Evolutionary conservation across 2,797 vertebrate genomes (phyloP), one percentile per base, ranked within the genome.

Genomic region (Chloroceryle amazona): DNA sequence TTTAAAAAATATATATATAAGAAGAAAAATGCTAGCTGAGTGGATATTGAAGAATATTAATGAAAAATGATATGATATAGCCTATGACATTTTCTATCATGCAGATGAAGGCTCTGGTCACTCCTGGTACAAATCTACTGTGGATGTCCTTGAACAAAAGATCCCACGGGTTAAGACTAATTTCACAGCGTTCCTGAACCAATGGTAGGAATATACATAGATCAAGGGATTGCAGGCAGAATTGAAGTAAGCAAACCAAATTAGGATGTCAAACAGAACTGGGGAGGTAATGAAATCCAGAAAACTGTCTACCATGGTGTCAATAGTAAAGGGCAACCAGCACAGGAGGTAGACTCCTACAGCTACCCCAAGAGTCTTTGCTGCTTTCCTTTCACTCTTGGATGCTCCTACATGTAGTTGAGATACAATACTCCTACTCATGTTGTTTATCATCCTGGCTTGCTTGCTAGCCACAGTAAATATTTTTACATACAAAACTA

Each of bases 181-280:
- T 90, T 95, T 97, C 67, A 97, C n/a, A 3, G 96, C 97, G 86
- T 98, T 97, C 71, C 97, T 91, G 84, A 97, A 97, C 95, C 95
- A 97, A 14, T 2, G 42, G 31, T 96, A 97, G 68, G 97, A 98
- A 84, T 98, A 98, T 33, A 97, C 95, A 28, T 96, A 98, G 54
- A 97, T 97, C 72, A 96, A 88, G 10, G 96, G 96, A 70, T 96
- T 98, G 67, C 96, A 98, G 76, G 97, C 95, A 12, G 92, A 98
- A 81, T 92, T 97, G 71, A 98, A 96, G 80, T 97, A 98, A 44
- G 95, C 95, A 70, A 98, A 95, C 94, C 96, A 98, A 87, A 98
- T 95, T n/a, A 98, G 93, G 39, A 92, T 74, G 89, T 97, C 95
- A 49, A 97, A 97, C 39, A 98, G 54, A 65, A 96, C 37, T 1